These are phyloP conservation scores for Thymelicus lineola DNA, from an alignment of 2,888 invertebrate species.

Conservation along the genomic window DNA sequence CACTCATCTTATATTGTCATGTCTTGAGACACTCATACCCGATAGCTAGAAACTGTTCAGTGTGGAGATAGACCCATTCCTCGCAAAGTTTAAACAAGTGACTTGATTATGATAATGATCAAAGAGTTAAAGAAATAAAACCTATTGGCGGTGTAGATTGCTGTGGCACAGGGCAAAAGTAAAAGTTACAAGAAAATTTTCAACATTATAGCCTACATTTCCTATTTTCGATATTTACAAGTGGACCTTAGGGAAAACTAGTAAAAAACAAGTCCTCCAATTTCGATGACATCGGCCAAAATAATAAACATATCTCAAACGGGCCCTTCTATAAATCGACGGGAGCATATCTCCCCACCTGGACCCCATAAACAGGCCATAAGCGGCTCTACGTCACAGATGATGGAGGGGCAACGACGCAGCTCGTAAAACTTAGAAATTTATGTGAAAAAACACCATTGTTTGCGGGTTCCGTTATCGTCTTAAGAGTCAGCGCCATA, in stretches of 20 bases:
- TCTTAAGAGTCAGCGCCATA: not conserved
- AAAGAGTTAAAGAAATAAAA: too few species aligned
- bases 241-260: not conserved
- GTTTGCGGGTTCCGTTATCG: slow-evolving; percentile 42
- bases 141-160: too few species aligned
- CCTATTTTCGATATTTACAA: not conserved
- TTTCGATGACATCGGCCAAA: slow-evolving; percentile 16
- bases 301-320: slow-evolving; percentile 38
- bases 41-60: too few species aligned
- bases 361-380: slow-evolving; percentile 58
- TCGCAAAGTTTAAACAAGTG: too few species aligned
- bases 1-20: too few species aligned
- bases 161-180: too few species aligned
- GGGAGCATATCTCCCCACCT: slow-evolving; percentile 45
- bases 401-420: slow-evolving; percentile 53
- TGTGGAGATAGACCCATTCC: too few species aligned
- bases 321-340: slow-evolving; percentile 25
- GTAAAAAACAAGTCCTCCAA: not conserved
- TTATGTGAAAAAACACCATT: slow-evolving; percentile 67
- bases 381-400: slow-evolving; percentile 56
- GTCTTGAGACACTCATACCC: too few species aligned
- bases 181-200: too few species aligned
- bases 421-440: slow-evolving; percentile 61
- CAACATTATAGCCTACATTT: too few species aligned
- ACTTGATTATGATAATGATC: too few species aligned